Evolutionary conservation across 2,797 vertebrate genomes (phyloP), one percentile per base, ranked within the genome.

Genomic region (Myiotriccus ornatus): DNA sequence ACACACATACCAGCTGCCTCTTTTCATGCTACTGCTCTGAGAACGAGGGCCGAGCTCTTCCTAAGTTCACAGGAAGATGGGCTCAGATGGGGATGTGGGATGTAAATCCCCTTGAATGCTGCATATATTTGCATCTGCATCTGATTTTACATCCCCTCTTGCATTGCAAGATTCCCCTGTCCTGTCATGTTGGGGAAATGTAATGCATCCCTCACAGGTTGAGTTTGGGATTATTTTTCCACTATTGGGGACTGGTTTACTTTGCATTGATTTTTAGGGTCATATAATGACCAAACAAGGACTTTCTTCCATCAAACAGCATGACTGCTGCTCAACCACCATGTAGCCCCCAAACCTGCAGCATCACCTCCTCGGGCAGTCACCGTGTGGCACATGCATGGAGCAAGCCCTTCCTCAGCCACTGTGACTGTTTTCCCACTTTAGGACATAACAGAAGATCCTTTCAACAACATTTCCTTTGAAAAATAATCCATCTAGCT

Each of bases 391-490:
- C 70, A 85, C 84, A 90, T 85, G 87, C 63, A 55, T 25, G 70
- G 50, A 89, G 47, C 85, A 86, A 89, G 79, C 65, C 73, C 84
- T 22, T 71, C 84, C 89, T 86, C 74, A 9, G 80, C 87, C 73
- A 53, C 82, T 21, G 87, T 69, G 83, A 56, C 87, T 88, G 81
- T 96, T 97, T 97, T 96, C 96, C 97, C 94, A 74, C 85, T 95
- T 96, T 87, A 77, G 96, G 95, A 97, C 80, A 87, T 87, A 96
- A 97, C 96, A 92, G 67, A 82, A 93, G 93, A 95, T 93, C 95
- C 89, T 97, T 97, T 98, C 96, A 97, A 98, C 96, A 97, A 97
- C 97, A 98, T 97, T 98, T 98, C 98, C 98, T 98, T 98, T 98
- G 97, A 97, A 98, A 98, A 98, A 98, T 98, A 98, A 98, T 96